These are phyloP conservation scores for Yponomeuta evonymella DNA, from an alignment of 2,888 invertebrate species.

Conservation along the genomic window DNA sequence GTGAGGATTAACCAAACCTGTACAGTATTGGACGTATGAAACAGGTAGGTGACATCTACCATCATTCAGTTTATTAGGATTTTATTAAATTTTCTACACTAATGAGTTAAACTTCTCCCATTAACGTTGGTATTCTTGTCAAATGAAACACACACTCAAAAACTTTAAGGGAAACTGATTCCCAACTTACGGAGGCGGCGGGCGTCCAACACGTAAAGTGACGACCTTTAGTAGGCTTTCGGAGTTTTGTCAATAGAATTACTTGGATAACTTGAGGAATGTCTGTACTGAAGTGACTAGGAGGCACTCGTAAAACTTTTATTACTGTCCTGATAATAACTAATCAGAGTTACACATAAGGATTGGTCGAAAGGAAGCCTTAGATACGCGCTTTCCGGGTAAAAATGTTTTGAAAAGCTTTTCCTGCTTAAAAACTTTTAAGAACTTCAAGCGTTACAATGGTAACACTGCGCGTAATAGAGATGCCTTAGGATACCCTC, in stretches of 20 bases:
- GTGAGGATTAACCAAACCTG: not conserved
- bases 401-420: no score
- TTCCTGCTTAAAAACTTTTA: no score
- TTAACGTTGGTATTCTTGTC: no score
- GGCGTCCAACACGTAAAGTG: not conserved
- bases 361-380: no score
- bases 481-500: no score
- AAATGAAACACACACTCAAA: no score
- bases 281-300: not conserved
- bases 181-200: no score
- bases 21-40: not conserved
- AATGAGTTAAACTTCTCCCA: no score
- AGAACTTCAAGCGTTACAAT: no score
- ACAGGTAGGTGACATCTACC: not conserved
- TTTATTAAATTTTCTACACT: not conserved
- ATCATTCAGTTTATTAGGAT: not conserved
- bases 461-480: no score
- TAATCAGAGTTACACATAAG: not conserved
- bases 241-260: not conserved
- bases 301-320: not conserved
- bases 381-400: no score
- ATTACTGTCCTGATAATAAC: not conserved
- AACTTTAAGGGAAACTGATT: no score
- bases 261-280: not conserved
- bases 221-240: not conserved